Evolutionary conservation across 1,140 invertebrate species (phyloP).

Genomic region (Ptiloglossa arizonensis): DNA sequence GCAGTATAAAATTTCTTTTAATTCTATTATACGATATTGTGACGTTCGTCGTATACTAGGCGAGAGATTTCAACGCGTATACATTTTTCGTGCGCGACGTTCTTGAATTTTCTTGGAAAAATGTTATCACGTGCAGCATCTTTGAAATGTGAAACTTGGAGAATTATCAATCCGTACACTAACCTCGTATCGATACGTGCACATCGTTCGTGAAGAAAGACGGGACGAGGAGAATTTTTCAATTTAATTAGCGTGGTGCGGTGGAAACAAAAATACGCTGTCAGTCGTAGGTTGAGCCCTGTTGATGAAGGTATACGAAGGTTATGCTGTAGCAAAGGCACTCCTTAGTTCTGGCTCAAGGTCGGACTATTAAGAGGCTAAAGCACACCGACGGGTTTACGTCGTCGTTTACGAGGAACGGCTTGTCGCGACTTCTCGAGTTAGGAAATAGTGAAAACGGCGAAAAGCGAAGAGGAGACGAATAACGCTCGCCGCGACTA

Average conservation of each 20-base stretch:
- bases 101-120: no score
- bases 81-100: no score
- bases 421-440: conserved; percentile 14
- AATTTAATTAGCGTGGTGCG: conserved; percentile 21
- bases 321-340: conserved; percentile 52
- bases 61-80: no score
- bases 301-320: conserved; percentile 57
- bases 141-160: no score
- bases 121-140: no score
- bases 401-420: conserved; percentile 39
- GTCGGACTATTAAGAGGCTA: conserved; percentile 55
- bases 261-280: conserved; percentile 30
- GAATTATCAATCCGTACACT: no score
- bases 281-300: conserved; percentile 26
- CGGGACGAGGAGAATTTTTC: neutral
- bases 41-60: no score
- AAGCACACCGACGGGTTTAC: conserved; percentile 58
- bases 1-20: no score
- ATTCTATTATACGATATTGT: no score
- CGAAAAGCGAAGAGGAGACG: conserved; percentile 25
- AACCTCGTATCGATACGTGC: no score
- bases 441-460: conserved; percentile 53
- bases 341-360: conserved; percentile 61
- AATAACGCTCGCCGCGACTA: neutral
- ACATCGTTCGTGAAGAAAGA: neutral